Conservation (phyloP, 2,888 invertebrate species). For the Alsophila aescularia region DNA sequence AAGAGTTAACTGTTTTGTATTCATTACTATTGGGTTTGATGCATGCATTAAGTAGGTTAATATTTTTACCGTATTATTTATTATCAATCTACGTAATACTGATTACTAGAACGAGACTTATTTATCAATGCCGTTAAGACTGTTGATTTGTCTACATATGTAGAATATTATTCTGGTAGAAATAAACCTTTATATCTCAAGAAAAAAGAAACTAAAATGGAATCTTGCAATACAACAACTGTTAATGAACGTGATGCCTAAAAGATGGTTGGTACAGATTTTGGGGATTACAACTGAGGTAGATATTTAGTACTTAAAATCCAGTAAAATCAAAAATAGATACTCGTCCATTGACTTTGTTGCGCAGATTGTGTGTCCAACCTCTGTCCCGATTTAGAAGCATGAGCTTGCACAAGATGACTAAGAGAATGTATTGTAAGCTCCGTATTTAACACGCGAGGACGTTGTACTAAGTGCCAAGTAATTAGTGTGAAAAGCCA, state of each 20-base stretch:
- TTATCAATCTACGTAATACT: no score
- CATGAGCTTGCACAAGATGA: conserved; percentile 15
- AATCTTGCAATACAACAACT: no score
- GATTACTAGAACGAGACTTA: no score
- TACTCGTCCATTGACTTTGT: neutral
- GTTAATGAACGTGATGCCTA: no score
- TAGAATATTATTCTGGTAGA: no score
- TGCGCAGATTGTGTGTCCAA: conserved; percentile 5
- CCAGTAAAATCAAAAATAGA: neutral
- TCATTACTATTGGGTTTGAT: neutral
- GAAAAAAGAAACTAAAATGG: no score
- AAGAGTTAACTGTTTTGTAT: neutral
- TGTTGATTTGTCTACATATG: no score
- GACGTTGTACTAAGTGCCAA: conserved; percentile 38
- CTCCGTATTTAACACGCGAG: conserved; percentile 10
- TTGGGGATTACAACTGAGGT: no score
- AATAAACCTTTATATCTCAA: neutral
- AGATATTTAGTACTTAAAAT: neutral
- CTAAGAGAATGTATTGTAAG: conserved; percentile 25
- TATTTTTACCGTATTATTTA: no score
- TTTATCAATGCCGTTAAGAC: no score
- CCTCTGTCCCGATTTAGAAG: conserved; percentile 10
- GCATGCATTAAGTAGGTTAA: neutral
- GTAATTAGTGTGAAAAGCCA: conserved; percentile 67
- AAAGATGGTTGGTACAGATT: no score